These are phyloP conservation scores for Tichodroma muraria DNA, from an alignment of 2,113 vertebrate genomes.

Conservation along the genomic window DNA sequence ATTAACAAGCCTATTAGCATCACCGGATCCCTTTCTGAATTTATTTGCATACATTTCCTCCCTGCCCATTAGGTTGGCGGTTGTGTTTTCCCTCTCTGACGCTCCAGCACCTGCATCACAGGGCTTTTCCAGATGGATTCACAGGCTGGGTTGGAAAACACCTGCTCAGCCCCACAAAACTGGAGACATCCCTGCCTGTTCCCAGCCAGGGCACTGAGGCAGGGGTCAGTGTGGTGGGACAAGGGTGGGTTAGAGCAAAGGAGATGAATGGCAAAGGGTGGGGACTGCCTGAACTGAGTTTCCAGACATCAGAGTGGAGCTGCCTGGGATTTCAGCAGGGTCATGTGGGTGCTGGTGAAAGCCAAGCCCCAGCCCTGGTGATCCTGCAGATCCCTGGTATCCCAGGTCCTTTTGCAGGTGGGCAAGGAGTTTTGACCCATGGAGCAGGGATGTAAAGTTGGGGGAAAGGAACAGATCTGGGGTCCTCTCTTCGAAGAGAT, in stretches of 20 bases:
- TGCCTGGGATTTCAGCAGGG: neutral
- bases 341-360: neutral
- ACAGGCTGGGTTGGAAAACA: neutral
- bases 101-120: conserved; percentile 8
- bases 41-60: conserved; percentile 57
- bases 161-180: rapidly evolving
- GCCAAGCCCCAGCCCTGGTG: neutral
- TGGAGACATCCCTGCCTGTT: neutral
- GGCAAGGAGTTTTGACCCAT: neutral
- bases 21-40: conserved; percentile 3
- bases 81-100: neutral
- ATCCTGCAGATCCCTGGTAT: neutral
- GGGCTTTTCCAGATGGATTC: conserved; percentile 4
- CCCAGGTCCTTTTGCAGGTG: neutral
- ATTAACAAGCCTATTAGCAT: conserved; percentile 41
- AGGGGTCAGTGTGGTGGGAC: rapidly evolving
- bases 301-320: rapidly evolving
- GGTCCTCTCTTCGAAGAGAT: neutral
- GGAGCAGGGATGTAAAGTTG: neutral
- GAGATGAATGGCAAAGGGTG: rapidly evolving
- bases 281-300: neutral
- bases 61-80: conserved; percentile 45
- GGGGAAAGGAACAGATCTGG: neutral
- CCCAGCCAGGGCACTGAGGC: neutral
- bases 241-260: neutral